Base-by-base conservation (phyloP, 2,113 vertebrate genomes). In the Crocuta crocuta region DNA sequence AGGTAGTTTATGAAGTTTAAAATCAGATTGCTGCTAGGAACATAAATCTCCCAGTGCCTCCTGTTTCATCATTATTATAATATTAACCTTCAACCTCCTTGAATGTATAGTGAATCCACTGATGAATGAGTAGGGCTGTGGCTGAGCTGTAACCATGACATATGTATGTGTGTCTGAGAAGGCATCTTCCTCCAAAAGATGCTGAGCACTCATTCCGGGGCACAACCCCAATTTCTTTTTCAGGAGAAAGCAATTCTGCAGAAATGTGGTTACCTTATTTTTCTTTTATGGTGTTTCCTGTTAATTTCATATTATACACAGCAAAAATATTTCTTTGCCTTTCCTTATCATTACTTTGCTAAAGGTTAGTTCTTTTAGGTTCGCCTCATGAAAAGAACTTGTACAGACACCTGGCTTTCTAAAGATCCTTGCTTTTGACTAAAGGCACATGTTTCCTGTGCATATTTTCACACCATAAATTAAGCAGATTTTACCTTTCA, bases 401-500 rank as follows among this genome's bases (percentile, higher is more conserved):
- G 26, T 45, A 33, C 2, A 84, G 63, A 16, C 23, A 87, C 26
- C 5, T 96, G 78, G 33, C 4, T 95, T 94, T 93, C 84, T 65
- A 71, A 96, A 94, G 55, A 88, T 45, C 74, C 58, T 93, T 43
- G 53, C 23, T 96, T 97, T 97, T 79, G 1, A 61, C 31, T 79
- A 82, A 87, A 48, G 23, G 24, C 11, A 48, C n/a, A 86, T 31
- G 9, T 94, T 89, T 82, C 55, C 83, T 92, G 33, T 92, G 26
- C 23, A 58, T 87, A 58, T 95, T 81, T 96, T 97, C 63, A 95
- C 33, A 94, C 33, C 21, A 94, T 95, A 96, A 90, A 80, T 95
- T 85, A 68, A 82, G 33, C 33, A 92, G 73, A 86, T 92, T 96
- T 94, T 90, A 95, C 55, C 39, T 90, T 98, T 95, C 55, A 96